Evolutionary conservation across 2,113 vertebrate species (phyloP).

Genomic region (Tor tambroides): DNA sequence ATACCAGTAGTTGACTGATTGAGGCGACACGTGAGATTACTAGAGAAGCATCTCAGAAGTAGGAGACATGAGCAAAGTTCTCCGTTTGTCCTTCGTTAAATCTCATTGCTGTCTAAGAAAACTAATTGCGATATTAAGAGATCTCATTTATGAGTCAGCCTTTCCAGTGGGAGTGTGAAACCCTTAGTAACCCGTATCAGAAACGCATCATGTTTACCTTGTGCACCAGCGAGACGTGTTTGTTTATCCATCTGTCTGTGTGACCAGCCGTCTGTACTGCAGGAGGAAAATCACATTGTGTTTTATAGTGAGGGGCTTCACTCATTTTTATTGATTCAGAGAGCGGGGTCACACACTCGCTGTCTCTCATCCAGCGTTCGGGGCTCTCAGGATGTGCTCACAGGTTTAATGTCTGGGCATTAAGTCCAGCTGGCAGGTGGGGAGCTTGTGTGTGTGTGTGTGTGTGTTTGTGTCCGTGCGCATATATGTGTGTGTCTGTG

Average conservation of each 20-base stretch:
- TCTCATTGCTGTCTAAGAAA: background rate
- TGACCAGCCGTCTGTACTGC: constrained; percentile 32
- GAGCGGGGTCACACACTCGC: constrained; percentile 47
- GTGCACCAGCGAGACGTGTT: constrained; percentile 19
- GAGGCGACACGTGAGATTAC: too few species aligned
- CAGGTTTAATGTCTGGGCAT: constrained; percentile 71
- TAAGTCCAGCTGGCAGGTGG: constrained; percentile 71
- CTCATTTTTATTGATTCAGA: constrained; percentile 58
- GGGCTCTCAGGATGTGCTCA: constrained; percentile 47
- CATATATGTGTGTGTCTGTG: constrained; percentile 47
- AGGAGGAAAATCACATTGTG: constrained; percentile 56
- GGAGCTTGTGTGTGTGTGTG: constrained; percentile 42
- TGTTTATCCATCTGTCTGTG: constrained; percentile 20
- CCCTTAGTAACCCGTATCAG: background rate
- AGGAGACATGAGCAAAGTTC: background rate
- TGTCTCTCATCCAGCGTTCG: constrained; percentile 37
- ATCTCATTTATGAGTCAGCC: background rate
- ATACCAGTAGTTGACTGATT: too few species aligned
- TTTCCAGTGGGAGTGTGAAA: background rate
- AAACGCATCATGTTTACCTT: background rate
- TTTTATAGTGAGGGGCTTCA: constrained; percentile 56
- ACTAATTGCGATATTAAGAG: background rate
- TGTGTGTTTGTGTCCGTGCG: background rate
- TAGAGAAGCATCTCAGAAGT: too few species aligned
- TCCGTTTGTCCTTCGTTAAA: background rate